Evolutionary conservation across 2,797 vertebrate species (phyloP).

Genomic region (Notolepis coatsorum): DNA sequence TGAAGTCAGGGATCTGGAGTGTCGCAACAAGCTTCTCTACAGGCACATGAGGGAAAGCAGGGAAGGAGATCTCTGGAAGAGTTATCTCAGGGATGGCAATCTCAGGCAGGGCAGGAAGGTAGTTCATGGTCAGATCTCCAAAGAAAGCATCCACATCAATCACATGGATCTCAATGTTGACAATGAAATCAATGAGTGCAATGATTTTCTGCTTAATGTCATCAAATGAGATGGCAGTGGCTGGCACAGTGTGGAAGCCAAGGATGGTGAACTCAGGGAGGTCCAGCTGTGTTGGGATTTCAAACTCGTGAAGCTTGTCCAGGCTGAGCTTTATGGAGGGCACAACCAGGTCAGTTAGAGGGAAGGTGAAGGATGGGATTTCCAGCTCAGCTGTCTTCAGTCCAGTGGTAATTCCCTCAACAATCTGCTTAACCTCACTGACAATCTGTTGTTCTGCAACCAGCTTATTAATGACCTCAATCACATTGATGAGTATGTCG

Average conservation of each 20-base stretch:
- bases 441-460: constrained; percentile 74
- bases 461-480: constrained; percentile 15
- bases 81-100: constrained; percentile 85
- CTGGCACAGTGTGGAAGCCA: constrained; percentile 76
- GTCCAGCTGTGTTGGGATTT: constrained; percentile 84
- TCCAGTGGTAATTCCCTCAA: constrained; percentile 69
- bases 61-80: constrained; percentile 82
- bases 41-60: constrained; percentile 85
- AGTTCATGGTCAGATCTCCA: constrained; percentile 81
- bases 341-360: constrained; percentile 88
- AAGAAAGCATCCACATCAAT: constrained; percentile 80
- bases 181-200: constrained; percentile 83
- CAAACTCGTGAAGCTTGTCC: constrained; percentile 73
- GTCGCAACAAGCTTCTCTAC: constrained; percentile 80
- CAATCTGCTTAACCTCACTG: constrained; percentile 72
- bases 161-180: constrained; percentile 81
- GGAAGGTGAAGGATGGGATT: constrained; percentile 86
- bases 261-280: constrained; percentile 89
- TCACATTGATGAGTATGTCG: constrained; percentile 48
- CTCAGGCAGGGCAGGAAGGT: constrained; percentile 80
- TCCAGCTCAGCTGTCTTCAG: constrained; percentile 81
- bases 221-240: constrained; percentile 84
- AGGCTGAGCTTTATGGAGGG: constrained; percentile 84
- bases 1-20: constrained; percentile 87
- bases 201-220: constrained; percentile 86